Evolutionary conservation across 2,888 invertebrate species (phyloP).

Genomic region (Sclerodermus sp.): DNA sequence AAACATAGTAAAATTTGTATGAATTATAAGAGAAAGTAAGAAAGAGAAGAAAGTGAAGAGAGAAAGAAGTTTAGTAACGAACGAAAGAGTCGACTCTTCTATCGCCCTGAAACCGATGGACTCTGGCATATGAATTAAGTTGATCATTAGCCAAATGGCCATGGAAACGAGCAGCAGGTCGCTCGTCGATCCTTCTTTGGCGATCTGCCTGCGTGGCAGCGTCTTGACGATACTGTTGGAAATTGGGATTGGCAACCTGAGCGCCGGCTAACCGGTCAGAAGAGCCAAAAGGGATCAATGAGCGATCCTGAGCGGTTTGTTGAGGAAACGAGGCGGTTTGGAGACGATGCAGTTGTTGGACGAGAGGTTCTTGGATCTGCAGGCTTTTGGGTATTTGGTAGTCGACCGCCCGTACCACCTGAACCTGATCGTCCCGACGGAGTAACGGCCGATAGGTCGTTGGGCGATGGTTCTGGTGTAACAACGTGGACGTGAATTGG

Average conservation of each 20-base stretch:
- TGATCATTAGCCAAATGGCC: slow-evolving; percentile 30
- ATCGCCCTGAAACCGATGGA: slow-evolving; percentile 40
- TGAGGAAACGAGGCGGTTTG: slow-evolving; percentile 13
- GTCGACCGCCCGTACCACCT: slow-evolving; percentile 45
- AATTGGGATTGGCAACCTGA: background rate
- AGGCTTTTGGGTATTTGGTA: slow-evolving; percentile 42
- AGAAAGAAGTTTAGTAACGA: slow-evolving; percentile 28
- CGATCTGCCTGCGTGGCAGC: background rate
- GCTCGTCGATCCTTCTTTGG: too few relatives aligned
- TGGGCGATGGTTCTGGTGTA: slow-evolving; percentile 38
- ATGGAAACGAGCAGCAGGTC: too few relatives aligned
- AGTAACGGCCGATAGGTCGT: slow-evolving; percentile 49
- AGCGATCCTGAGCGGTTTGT: too few relatives aligned
- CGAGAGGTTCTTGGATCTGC: slow-evolving; percentile 27
- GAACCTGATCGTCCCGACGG: slow-evolving; percentile 43
- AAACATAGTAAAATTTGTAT: too few relatives aligned
- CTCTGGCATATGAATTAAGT: slow-evolving; percentile 38
- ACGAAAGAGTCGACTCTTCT: slow-evolving; percentile 40
- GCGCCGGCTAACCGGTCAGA: too few relatives aligned
- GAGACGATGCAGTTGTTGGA: slow-evolving; percentile 27
- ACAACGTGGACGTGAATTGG: slow-evolving; percentile 22
- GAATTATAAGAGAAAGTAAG: too few relatives aligned
- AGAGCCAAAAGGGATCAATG: too few relatives aligned
- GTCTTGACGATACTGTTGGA: background rate
- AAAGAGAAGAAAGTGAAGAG: too few relatives aligned